These are phyloP conservation scores for Drosophila macrospina DNA, from an alignment of 2,888 invertebrate species.

Conservation along the genomic window DNA sequence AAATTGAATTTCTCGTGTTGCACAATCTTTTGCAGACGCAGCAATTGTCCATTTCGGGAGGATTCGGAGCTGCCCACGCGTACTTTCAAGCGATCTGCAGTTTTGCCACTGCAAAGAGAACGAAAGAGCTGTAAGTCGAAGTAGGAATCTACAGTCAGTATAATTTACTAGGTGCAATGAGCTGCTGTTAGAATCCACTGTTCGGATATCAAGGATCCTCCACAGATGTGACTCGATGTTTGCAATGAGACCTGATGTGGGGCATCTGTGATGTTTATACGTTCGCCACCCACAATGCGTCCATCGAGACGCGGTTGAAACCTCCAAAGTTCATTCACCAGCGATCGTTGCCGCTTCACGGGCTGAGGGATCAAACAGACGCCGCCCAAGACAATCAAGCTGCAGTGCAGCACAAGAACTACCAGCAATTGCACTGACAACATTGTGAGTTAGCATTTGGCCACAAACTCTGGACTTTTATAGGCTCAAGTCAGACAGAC, in stretches of 20 bases:
- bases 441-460: slow-evolving; percentile 39
- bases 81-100: slow-evolving; percentile 79
- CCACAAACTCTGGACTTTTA: slow-evolving; percentile 47
- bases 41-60: slow-evolving; percentile 86
- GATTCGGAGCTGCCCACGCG: slow-evolving; percentile 87
- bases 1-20: slow-evolving; percentile 87
- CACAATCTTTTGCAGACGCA: slow-evolving; percentile 86
- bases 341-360: slow-evolving; percentile 52
- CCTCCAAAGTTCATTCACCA: slow-evolving; percentile 31
- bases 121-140: rapidly evolving
- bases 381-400: slow-evolving; percentile 53
- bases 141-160: rapidly evolving
- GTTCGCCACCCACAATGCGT: slow-evolving; percentile 84
- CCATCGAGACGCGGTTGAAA: slow-evolving; percentile 83
- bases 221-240: slow-evolving; percentile 83
- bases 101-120: slow-evolving; percentile 67
- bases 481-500: slow-evolving; percentile 31
- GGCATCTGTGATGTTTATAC: slow-evolving; percentile 84
- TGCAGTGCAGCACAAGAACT: slow-evolving; percentile 48
- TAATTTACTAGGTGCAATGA: slow-evolving; percentile 84
- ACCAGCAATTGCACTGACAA: slow-evolving; percentile 35
- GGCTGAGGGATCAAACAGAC: slow-evolving; percentile 77
- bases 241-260: slow-evolving; percentile 85
- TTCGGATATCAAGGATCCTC: slow-evolving; percentile 83
- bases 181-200: slow-evolving; percentile 85